These are phyloP conservation scores for Rhynchomys soricoides DNA, from an alignment of 2,113 vertebrate species.

Conservation along the genomic window DNA sequence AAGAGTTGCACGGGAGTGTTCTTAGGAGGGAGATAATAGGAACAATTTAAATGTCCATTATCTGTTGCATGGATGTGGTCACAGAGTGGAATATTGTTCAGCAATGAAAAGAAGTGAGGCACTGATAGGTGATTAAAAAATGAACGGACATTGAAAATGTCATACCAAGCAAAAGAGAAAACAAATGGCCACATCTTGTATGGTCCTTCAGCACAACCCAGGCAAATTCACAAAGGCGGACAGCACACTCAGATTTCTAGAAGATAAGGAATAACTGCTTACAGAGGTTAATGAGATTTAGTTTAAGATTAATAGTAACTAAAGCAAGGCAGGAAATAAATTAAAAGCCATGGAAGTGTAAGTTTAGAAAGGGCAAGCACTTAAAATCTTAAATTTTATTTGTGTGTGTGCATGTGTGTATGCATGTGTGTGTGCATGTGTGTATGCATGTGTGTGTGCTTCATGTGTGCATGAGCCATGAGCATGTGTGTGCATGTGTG, in stretches of 20 bases:
- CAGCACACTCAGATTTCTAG: not conserved
- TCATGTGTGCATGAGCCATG: not conserved
- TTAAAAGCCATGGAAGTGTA: not conserved
- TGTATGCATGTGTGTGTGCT: no score
- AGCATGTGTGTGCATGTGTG: not conserved
- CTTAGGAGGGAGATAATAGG: not conserved
- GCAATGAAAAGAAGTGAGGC: not conserved
- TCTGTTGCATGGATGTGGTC: not conserved
- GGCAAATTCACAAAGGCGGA: not conserved
- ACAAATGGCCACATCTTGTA: fast-evolving
- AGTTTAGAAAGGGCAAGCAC: not conserved
- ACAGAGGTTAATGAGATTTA: not conserved
- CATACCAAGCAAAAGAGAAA: not conserved
- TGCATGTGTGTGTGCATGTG: no score
- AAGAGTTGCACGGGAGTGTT: not conserved
- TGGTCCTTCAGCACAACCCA: no score
- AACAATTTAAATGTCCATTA: not conserved
- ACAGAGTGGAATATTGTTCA: not conserved
- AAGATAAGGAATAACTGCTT: not conserved
- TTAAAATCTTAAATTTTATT: not conserved
- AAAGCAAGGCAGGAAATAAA: not conserved
- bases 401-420: no score
- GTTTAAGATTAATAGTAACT: not conserved
- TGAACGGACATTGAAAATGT: not conserved
- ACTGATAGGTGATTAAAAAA: fast-evolving